These are phyloP conservation scores for Pimephales promelas DNA, from an alignment of 2,113 vertebrate genomes.

Conservation along the genomic window DNA sequence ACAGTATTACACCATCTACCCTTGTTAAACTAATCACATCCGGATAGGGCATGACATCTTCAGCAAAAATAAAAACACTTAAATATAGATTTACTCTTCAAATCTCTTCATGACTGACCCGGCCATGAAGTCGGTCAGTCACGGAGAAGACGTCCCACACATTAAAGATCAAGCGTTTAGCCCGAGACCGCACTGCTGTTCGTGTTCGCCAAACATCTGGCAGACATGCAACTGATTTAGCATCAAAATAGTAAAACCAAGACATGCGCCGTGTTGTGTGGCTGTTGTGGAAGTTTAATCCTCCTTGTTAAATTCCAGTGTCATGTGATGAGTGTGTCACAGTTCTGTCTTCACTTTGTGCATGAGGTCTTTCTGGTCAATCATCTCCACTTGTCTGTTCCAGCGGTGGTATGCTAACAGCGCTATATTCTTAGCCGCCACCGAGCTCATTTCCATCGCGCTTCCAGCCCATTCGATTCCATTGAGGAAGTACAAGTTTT, in stretches of 20 bases:
- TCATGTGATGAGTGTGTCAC: constrained; percentile 67
- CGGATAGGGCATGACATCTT: neutral
- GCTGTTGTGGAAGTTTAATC: neutral
- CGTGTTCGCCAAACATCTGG: neutral
- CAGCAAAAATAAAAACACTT: neutral
- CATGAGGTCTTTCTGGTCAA: constrained; percentile 95
- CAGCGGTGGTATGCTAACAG: constrained; percentile 94
- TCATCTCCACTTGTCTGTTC: constrained; percentile 90
- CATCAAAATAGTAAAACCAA: constrained; percentile 3
- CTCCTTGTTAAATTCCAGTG: neutral
- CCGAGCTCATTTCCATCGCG: constrained; percentile 92
- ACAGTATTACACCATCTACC: too few relatives aligned
- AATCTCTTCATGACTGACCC: too few relatives aligned
- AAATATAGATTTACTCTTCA: too few relatives aligned
- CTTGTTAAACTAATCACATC: too few relatives aligned
- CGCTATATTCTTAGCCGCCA: constrained; percentile 95
- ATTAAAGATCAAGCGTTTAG: neutral
- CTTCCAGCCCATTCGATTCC: constrained; percentile 93
- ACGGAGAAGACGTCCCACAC: neutral
- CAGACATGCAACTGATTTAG: neutral
- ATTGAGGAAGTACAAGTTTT: constrained; percentile 92
- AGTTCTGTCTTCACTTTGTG: constrained; percentile 97
- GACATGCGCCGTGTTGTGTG: neutral
- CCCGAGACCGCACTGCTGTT: neutral
- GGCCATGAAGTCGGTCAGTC: neutral